Conservation (phyloP, 2,888 invertebrate genomes). For the Abrostola triplasia region DNA sequence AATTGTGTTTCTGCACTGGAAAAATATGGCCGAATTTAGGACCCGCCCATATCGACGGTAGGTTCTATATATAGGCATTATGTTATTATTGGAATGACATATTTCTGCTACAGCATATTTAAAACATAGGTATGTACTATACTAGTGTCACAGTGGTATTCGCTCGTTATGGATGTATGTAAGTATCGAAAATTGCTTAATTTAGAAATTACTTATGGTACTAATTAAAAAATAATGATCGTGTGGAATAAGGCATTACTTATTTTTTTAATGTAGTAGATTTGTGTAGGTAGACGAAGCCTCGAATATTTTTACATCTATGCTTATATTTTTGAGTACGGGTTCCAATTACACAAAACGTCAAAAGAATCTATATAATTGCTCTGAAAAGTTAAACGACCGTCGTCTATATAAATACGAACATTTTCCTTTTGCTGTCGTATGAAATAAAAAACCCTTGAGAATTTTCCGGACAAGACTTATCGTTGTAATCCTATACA, state of each 20-base stretch:
- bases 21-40: neutral
- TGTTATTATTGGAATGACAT: too few species aligned
- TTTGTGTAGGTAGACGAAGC: neutral
- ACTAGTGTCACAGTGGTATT: too few species aligned
- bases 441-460: constrained; percentile 51
- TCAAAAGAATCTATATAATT: constrained; percentile 29
- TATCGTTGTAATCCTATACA: constrained; percentile 69
- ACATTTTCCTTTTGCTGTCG: constrained; percentile 28
- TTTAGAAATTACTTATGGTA: too few species aligned
- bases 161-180: too few species aligned
- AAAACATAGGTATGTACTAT: too few species aligned
- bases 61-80: too few species aligned
- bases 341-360: constrained; percentile 16
- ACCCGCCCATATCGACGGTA: neutral
- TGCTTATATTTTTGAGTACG: neutral
- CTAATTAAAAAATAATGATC: too few species aligned
- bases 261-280: too few species aligned
- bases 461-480: constrained; percentile 61
- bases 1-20: neutral
- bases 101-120: too few species aligned
- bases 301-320: neutral
- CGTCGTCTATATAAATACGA: constrained; percentile 39
- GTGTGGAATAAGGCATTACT: too few species aligned
- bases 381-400: constrained; percentile 28
- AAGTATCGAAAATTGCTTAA: too few species aligned